Evolutionary conservation across 2,113 vertebrate genomes (phyloP), one percentile per base, ranked within the genome.

Genomic region (Desmodus rotundus): DNA sequence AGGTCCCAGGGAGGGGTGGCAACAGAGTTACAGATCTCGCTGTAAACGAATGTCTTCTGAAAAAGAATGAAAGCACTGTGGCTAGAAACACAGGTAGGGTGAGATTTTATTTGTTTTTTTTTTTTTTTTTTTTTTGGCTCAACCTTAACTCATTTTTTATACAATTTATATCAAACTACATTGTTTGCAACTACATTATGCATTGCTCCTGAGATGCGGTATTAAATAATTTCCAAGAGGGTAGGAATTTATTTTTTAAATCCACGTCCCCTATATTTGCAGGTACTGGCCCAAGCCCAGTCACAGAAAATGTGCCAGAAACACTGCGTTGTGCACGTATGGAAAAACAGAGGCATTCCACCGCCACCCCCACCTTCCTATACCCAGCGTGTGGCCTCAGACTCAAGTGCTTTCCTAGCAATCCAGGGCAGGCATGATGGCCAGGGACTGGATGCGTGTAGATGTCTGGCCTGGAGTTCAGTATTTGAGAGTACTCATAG

Each of bases 241-340:
- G 13, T 63, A 78, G 9, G 7, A 9, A 7, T 56, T 43, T 9
- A 47, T 54, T 63, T n/a, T 17, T 43, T 33, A 61, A 68, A 43
- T 41, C 78, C 22, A 9, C 1, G 3, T 76, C 31, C 15, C 38
- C 52, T 70, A 6, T 0, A 9, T 47, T 7, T 41, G 45, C 5
- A 38, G 14, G 43, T 4, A 43, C 4, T 38, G 54, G 33, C 47
- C 41, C 65, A 70, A 47, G 52, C 52, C 74, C 65, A 61, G n/a
- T 19, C 41, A 11, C n/a, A 87, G 11, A 58, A 28, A 36, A 28
- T 15, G 26, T 22, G 4, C 33, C 41, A 16, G 5, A 43, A 36
- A 31, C 5, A 14, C 4, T 15, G 77, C 16, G 6, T 6, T 7
- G 0, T 3, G 0, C n/a, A 13, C 13, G 31, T 5, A 4, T 1